Conservation (phyloP, 2,113 vertebrate species). For the Gallinago undulata region DNA sequence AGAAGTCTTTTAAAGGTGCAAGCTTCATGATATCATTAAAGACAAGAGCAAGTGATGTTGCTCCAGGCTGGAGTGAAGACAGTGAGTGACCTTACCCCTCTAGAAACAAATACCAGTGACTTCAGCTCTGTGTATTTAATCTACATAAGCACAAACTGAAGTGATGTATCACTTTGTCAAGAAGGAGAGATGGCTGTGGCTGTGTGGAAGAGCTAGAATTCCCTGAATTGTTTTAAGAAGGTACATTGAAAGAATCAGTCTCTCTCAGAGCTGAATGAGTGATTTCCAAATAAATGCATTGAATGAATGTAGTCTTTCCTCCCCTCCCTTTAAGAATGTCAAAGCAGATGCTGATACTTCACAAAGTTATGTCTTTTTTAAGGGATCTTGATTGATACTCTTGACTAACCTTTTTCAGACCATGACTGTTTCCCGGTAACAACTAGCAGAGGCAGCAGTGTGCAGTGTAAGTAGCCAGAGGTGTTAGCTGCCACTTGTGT, state of each 20-base stretch:
- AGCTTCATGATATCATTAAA: background rate
- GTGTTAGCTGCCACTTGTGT: background rate
- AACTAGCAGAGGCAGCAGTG: background rate
- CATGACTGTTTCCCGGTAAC: background rate
- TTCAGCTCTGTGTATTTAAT: background rate
- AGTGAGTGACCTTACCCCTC: background rate
- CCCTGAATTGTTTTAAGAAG: background rate
- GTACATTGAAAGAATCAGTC: background rate
- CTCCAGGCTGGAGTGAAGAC: background rate
- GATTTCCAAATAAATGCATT: background rate
- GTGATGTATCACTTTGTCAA: background rate
- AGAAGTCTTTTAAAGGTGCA: background rate
- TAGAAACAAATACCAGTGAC: background rate
- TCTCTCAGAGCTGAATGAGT: background rate
- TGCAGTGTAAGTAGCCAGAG: background rate
- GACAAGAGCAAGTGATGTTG: background rate
- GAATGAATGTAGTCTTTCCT: background rate
- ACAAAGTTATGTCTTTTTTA: background rate
- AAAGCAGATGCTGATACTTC: background rate
- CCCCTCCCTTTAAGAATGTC: background rate
- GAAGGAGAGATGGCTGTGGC: background rate
- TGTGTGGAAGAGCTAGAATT: background rate
- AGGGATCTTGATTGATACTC: background rate
- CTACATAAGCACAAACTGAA: background rate
- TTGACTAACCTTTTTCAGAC: background rate